A percentile compares a stretch with the other conserved stretches of the same genome.
Conservation (phyloP, 2,113 vertebrate species). For the Stigmatopora nigra region DNA sequence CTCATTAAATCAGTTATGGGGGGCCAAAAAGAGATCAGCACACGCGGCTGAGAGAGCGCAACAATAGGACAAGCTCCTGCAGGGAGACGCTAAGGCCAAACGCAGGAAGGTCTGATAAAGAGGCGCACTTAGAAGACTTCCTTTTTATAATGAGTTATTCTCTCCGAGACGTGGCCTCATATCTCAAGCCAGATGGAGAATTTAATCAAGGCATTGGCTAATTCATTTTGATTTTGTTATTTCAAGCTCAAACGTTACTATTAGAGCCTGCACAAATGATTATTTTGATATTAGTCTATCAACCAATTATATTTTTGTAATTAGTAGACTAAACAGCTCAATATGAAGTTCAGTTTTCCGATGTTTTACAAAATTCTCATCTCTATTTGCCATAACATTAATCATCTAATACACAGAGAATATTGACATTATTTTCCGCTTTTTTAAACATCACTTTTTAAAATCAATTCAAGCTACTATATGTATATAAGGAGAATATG, state of each 20-base stretch:
- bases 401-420: no score
- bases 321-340: neutral
- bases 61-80: conserved; percentile 53
- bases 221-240: conserved; percentile 55
- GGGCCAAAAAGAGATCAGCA: conserved; percentile 48
- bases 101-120: conserved; percentile 43
- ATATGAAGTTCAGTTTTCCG: no score
- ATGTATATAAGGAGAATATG: no score
- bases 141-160: conserved; percentile 45
- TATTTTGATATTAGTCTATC: conserved; percentile 3
- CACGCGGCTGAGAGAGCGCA: conserved; percentile 55
- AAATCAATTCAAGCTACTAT: no score
- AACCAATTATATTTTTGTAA: conserved; percentile 12
- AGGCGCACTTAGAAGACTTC: conserved; percentile 42
- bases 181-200: conserved; percentile 50
- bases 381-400: no score
- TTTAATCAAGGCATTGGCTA: conserved; percentile 46
- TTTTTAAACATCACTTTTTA: no score
- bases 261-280: conserved; percentile 46
- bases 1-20: conserved; percentile 54
- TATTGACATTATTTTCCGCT: no score
- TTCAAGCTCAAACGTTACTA: conserved; percentile 51
- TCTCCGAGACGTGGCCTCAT: conserved; percentile 49
- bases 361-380: no score
- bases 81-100: conserved; percentile 53